A percentile compares a stretch with the other conserved stretches of the same genome.
Conservation (phyloP, 2,888 invertebrate genomes). For the Seira ritae region DNA sequence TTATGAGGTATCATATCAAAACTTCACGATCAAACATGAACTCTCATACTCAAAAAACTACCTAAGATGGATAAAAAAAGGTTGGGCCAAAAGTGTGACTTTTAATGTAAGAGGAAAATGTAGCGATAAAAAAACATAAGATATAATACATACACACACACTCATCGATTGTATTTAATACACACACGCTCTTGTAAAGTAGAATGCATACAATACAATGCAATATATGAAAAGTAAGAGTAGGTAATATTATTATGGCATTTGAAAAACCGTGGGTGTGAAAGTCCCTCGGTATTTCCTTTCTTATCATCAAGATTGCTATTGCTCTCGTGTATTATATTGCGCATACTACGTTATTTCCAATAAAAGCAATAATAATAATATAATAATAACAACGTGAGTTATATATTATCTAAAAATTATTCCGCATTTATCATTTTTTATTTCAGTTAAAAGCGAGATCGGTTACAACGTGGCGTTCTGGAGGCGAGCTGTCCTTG, state of each 20-base stretch:
- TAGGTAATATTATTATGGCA: not conserved
- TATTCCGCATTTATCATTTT: conserved; percentile 38
- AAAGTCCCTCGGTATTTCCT: conserved; percentile 29
- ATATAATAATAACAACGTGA: conserved; percentile 17
- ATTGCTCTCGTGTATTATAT: not conserved
- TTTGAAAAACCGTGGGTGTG: conserved; percentile 18
- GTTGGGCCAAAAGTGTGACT: conserved; percentile 24
- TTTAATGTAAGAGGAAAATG: conserved; percentile 5
- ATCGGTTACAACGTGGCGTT: conserved; percentile 74
- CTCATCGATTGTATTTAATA: not conserved
- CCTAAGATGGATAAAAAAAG: conserved; percentile 16
- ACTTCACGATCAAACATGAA: conserved; percentile 57
- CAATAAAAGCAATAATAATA: conserved; percentile 36
- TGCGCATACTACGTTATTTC: not conserved
- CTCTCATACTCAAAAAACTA: conserved; percentile 32
- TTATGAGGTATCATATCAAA: conserved; percentile 57
- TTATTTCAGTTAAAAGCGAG: conserved; percentile 73
- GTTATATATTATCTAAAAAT: conserved; percentile 41
- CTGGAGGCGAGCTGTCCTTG: conserved; percentile 74
- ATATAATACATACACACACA: not conserved
- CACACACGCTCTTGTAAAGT: not conserved
- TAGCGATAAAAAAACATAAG: conserved; percentile 7
- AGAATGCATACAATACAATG: not conserved
- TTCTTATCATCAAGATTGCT: conserved; percentile 3
- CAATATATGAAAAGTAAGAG: not conserved